phyloP scores from a whole-genome alignment of 53 echinoderm and acorn worm species.

The Actinopyga echinites region DNA sequence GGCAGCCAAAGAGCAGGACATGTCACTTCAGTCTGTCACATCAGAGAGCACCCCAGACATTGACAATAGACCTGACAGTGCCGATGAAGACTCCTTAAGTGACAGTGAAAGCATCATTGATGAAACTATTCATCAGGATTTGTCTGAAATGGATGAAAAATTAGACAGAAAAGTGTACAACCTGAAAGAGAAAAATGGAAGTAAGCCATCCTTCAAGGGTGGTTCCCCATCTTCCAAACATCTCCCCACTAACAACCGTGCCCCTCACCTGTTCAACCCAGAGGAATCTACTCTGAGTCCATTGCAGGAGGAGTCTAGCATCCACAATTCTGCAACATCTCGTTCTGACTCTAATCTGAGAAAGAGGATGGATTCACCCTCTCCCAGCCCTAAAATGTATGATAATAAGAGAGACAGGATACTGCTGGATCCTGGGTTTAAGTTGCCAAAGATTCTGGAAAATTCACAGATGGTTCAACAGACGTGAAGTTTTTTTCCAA shows the following conservation, averaged over 20 bases:
- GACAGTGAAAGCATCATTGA: no score
- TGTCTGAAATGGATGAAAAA: no score
- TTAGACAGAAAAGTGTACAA: no score
- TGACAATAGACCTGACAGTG: no score
- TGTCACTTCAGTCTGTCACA: slow-evolving; percentile 23
- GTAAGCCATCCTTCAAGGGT: no score
- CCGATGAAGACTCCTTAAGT: no score
- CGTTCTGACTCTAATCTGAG: neutral
- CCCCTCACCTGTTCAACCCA: no score
- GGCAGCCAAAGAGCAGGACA: neutral
- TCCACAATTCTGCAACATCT: neutral
- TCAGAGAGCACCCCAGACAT: neutral
- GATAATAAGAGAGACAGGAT: slow-evolving; percentile 56
- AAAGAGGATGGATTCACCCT: slow-evolving; percentile 17
- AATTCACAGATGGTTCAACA: slow-evolving; percentile 4
- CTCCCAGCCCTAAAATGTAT: slow-evolving; percentile 61
- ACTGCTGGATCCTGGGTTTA: neutral
- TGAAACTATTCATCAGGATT: no score
- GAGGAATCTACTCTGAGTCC: neutral
- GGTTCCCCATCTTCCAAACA: no score
- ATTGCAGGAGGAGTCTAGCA: neutral
- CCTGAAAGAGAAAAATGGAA: no score
- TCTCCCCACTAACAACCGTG: no score
- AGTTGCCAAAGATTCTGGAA: neutral
- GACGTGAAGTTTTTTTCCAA: neutral